These are phyloP conservation scores for Halichoeres trimaculatus DNA, from an alignment of 2,113 vertebrate genomes.

Conservation along the genomic window DNA sequence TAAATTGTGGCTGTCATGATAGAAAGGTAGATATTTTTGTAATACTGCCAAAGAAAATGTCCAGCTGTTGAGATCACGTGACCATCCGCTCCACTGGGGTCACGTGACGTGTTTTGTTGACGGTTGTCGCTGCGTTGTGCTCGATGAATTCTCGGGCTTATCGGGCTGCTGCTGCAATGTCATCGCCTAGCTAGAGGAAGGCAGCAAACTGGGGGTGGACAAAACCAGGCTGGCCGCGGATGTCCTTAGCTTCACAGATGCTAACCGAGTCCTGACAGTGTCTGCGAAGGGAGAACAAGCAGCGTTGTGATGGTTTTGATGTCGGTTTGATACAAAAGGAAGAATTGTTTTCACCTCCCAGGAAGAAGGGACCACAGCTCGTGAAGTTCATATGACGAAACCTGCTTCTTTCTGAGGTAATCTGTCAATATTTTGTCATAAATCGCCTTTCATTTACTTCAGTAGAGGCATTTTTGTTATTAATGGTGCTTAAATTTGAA, in stretches of 20 bases:
- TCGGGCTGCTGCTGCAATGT: constrained; percentile 73
- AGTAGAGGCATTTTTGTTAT: too few species aligned
- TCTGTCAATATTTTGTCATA: background rate
- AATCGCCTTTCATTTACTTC: background rate
- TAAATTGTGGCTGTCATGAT: too few species aligned
- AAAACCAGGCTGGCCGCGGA: background rate
- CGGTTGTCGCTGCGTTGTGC: constrained; percentile 58
- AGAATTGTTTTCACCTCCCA: constrained; percentile 54
- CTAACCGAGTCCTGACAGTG: background rate
- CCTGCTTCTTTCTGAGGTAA: constrained; percentile 57
- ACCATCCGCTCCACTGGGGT: constrained; percentile 9
- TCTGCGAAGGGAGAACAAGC: constrained; percentile 14
- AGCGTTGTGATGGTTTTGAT: constrained; percentile 30
- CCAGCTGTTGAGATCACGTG: constrained; percentile 69
- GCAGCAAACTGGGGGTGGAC: constrained; percentile 12
- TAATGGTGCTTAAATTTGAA: background rate
- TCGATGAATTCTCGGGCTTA: constrained; percentile 39
- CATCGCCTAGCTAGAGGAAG: constrained; percentile 59
- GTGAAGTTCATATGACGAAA: constrained; percentile 51
- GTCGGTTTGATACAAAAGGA: constrained; percentile 31
- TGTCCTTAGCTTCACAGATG: background rate
- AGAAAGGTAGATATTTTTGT: too few species aligned
- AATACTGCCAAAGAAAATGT: too few species aligned
- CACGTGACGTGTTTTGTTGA: constrained; percentile 81
- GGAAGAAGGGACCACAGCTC: constrained; percentile 49